These are phyloP conservation scores for Copidosoma floridanum DNA, from an alignment of 1,140 invertebrate species.

Conservation along the genomic window DNA sequence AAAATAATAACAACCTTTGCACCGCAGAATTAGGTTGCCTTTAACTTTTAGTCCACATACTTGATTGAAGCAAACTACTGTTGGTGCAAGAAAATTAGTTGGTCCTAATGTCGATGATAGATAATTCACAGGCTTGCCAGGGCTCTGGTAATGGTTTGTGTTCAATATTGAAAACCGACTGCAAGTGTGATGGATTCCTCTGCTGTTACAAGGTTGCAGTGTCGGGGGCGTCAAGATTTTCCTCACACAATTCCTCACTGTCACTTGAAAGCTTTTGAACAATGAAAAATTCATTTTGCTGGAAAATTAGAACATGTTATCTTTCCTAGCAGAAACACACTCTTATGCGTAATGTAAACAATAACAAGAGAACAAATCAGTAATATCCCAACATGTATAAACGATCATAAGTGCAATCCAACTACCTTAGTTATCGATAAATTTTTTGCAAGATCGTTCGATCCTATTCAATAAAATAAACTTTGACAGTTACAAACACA, in stretches of 20 bases:
- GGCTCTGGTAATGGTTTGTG: too few species aligned
- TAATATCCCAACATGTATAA: too few species aligned
- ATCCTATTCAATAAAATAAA: too few species aligned
- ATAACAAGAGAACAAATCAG: too few species aligned
- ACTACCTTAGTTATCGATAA: too few species aligned
- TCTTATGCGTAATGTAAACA: too few species aligned
- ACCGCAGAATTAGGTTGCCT: constrained; percentile 63
- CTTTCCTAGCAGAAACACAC: background rate
- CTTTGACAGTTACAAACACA: too few species aligned
- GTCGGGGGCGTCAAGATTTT: background rate
- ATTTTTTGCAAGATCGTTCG: too few species aligned
- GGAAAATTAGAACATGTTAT: constrained; percentile 2
- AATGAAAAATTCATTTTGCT: constrained; percentile 14
- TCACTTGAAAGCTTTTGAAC: constrained; percentile 3
- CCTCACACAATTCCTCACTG: background rate
- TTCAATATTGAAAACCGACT: background rate
- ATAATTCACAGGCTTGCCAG: background rate
- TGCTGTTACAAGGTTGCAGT: background rate
- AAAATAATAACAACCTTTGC: constrained; percentile 75
- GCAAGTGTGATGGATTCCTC: constrained; percentile 13
- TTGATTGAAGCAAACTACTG: constrained; percentile 22
- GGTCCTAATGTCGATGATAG: background rate
- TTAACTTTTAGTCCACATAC: constrained; percentile 63
- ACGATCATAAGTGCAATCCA: too few species aligned
- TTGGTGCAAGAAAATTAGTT: constrained; percentile 10